Conservation (phyloP, 2,888 invertebrate genomes). For the Desoria tigrina region DNA sequence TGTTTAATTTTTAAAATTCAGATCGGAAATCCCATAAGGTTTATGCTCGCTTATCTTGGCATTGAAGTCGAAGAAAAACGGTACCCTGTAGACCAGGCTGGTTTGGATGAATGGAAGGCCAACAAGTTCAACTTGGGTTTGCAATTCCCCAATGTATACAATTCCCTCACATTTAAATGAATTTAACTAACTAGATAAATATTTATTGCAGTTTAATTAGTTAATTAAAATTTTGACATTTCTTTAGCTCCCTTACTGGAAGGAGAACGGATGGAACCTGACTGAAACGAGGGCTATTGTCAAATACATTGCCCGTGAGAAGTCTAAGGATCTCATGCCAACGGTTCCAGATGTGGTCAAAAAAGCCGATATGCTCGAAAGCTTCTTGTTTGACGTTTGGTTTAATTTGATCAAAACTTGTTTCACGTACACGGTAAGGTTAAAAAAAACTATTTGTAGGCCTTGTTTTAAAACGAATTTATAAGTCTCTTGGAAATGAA, state of each 20-base stretch:
- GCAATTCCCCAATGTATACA: constrained; percentile 56
- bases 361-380: constrained; percentile 39
- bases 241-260: constrained; percentile 58
- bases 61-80: constrained; percentile 58
- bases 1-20: constrained; percentile 41
- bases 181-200: background rate
- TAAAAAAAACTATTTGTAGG: background rate
- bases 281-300: constrained; percentile 59
- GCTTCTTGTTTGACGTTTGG: constrained; percentile 37
- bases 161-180: background rate
- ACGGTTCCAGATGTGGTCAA: background rate
- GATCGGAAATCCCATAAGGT: constrained; percentile 58
- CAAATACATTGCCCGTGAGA: constrained; percentile 57
- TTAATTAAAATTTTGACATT: too few relatives aligned
- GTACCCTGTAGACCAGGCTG: constrained; percentile 49
- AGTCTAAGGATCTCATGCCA: constrained; percentile 52
- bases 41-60: constrained; percentile 57
- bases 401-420: constrained; percentile 23
- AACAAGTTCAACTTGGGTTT: constrained; percentile 56
- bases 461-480: background rate
- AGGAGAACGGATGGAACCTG: constrained; percentile 57
- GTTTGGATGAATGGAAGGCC: constrained; percentile 54
- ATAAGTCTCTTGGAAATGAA: too few relatives aligned
- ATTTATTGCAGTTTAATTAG: background rate
- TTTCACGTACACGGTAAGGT: background rate